Evolutionary conservation across 2,113 vertebrate species (phyloP).

Genomic region (Ivindomyrus marchei): DNA sequence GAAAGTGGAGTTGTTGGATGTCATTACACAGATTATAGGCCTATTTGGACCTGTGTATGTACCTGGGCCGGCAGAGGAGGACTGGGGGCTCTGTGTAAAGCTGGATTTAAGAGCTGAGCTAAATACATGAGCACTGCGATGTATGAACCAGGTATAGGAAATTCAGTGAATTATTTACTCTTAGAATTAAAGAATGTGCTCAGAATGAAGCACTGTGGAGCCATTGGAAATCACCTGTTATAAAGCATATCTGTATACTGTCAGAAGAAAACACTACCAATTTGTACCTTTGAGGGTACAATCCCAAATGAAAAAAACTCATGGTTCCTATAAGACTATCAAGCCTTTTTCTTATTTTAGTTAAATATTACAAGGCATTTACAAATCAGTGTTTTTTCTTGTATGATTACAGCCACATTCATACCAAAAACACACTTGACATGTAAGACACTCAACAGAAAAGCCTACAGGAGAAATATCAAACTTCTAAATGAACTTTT

Average conservation of each 20-base stretch:
- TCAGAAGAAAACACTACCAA: background rate
- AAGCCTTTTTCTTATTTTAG: background rate
- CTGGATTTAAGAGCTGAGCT: background rate
- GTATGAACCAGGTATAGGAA: background rate
- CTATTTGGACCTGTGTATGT: background rate
- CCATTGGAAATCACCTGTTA: background rate
- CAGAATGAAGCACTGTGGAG: background rate
- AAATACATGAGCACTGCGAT: background rate
- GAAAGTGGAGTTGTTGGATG: slow-evolving; percentile 22
- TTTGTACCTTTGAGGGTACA: background rate
- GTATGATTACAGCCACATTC: background rate
- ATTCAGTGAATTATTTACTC: background rate
- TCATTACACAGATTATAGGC: background rate
- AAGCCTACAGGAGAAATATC: background rate
- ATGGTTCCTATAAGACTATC: background rate
- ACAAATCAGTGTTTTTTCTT: background rate
- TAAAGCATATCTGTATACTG: background rate
- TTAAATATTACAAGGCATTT: background rate
- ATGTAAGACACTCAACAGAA: background rate
- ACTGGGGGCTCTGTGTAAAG: background rate
- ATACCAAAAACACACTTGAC: background rate
- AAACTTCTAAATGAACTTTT: background rate
- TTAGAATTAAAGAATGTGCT: background rate
- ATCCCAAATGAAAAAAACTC: background rate
- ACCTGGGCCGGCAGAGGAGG: background rate